Conservation (phyloP, 2,113 vertebrate species). For the Ochotona curzoniae region DNA sequence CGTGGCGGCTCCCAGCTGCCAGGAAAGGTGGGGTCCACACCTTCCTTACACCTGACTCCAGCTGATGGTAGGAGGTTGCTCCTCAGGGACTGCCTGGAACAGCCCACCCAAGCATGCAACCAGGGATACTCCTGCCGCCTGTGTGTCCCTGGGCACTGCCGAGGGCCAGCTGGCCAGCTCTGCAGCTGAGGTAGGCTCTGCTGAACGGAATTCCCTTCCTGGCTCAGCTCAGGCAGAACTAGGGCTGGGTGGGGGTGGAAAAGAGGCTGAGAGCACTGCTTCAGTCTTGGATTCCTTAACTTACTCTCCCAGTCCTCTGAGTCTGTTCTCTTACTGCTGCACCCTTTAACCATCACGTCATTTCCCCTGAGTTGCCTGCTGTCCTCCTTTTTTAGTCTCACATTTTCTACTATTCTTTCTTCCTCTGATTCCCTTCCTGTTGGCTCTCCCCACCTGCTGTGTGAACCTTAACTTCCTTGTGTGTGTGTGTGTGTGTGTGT, state of each 20-base stretch:
- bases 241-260: neutral
- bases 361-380: neutral
- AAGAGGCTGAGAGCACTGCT: no score
- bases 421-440: no score
- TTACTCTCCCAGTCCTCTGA: neutral
- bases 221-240: neutral
- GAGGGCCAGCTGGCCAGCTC: conserved; percentile 25
- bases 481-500: no score
- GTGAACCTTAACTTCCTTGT: neutral
- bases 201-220: neutral
- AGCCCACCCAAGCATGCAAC: neutral
- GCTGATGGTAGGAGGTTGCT: neutral
- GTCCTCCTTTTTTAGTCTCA: neutral
- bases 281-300: neutral
- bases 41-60: neutral
- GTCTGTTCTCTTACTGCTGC: neutral
- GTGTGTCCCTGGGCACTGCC: neutral
- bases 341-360: no score
- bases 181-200: conserved; percentile 65
- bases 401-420: neutral
- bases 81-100: conserved; percentile 31
- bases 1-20: neutral
- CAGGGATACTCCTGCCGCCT: neutral
- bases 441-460: no score
- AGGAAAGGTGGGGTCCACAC: neutral